Percentiles rank a stretch among this genome's conserved stretches.
phyloP scores from a whole-genome alignment of 2,113 vertebrate species.

The Oenanthe oenanthe region DNA sequence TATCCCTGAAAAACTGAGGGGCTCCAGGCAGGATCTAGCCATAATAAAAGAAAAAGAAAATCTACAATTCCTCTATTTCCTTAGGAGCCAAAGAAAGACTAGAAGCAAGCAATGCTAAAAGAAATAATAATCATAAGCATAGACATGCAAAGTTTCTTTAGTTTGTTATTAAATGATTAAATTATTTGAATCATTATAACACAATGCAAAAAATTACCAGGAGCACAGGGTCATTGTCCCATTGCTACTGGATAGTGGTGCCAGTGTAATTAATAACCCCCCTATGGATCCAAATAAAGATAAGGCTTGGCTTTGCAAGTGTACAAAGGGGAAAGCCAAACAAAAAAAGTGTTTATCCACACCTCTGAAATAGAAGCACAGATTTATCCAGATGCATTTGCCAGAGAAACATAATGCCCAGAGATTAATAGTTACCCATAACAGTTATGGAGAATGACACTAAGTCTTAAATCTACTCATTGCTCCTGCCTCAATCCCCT shows the following conservation, averaged over 20 bases:
- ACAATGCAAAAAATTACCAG: neutral
- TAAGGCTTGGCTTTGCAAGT: neutral
- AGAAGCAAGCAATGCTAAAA: neutral
- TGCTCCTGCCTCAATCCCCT: neutral
- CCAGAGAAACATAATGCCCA: neutral
- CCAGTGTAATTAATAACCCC: neutral
- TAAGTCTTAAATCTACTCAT: neutral
- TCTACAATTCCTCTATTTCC: neutral
- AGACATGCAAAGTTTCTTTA: neutral
- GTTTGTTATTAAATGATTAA: constrained; percentile 13
- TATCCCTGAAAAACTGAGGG: neutral
- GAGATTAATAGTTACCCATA: neutral
- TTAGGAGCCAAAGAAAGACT: neutral
- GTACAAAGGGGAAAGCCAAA: neutral
- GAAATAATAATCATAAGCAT: neutral
- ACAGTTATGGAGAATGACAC: neutral
- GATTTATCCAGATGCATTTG: neutral
- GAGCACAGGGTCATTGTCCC: neutral
- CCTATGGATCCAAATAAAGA: neutral
- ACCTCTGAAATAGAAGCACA: neutral
- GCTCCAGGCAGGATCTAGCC: neutral
- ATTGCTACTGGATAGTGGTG: neutral
- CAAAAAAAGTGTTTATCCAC: neutral
- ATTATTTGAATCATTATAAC: neutral
- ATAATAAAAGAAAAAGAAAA: neutral